Evolutionary conservation across 2,113 vertebrate genomes (phyloP).

Genomic region (Sakesphorus luctuosus): DNA sequence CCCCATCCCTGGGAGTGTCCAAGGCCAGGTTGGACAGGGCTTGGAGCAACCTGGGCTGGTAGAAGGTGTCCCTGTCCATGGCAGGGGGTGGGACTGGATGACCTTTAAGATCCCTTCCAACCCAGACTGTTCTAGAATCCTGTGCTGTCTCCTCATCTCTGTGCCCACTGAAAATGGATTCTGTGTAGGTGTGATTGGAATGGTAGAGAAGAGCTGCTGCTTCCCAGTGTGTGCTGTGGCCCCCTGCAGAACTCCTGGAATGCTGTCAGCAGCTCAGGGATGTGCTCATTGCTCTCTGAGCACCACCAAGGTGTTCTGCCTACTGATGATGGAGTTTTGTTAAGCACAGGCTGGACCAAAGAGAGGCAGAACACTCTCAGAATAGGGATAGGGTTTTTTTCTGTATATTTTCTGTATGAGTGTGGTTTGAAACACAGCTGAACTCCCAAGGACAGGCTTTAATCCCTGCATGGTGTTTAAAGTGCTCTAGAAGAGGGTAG

Average conservation of each 20-base stretch:
- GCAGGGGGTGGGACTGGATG: background rate
- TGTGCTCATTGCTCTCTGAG: background rate
- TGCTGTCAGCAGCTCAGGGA: background rate
- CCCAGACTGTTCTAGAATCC: background rate
- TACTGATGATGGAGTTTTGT: background rate
- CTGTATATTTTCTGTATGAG: fast-evolving
- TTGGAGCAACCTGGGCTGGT: background rate
- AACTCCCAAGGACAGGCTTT: background rate
- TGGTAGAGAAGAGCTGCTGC: background rate
- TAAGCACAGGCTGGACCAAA: background rate
- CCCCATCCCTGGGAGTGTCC: background rate
- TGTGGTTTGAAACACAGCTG: background rate
- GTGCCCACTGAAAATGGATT: background rate
- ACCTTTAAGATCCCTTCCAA: background rate
- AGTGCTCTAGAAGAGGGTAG: background rate
- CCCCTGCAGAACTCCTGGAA: background rate
- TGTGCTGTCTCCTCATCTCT: background rate
- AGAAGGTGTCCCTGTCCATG: background rate
- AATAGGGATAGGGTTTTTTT: background rate
- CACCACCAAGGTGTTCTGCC: background rate
- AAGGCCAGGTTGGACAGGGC: background rate
- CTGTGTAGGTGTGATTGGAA: background rate
- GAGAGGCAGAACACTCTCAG: background rate
- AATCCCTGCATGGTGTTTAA: background rate
- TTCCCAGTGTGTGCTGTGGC: background rate